A percentile compares a stretch with the other conserved stretches of the same genome.
Evolutionary conservation across 2,113 vertebrate genomes (phyloP).

Genomic region (Bubo scandiacus): DNA sequence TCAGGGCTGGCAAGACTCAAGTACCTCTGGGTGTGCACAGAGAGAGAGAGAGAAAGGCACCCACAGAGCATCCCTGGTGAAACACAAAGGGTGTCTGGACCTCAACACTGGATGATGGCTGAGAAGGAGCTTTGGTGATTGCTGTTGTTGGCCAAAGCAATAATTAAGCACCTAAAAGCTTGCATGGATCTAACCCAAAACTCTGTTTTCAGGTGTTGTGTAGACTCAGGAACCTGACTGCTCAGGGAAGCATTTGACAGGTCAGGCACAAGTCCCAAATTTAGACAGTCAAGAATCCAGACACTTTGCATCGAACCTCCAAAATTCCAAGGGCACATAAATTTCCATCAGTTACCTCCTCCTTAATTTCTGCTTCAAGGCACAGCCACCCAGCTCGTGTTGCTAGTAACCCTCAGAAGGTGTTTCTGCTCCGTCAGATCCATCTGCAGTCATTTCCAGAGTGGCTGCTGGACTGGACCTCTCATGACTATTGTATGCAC

Average conservation of each 20-base stretch:
- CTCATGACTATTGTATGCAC: not conserved
- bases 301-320: not conserved
- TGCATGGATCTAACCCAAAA: not conserved
- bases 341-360: not conserved
- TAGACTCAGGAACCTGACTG: not conserved
- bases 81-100: not conserved
- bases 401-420: not conserved
- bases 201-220: not conserved
- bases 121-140: not conserved
- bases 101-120: fast-evolving
- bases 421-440: not conserved
- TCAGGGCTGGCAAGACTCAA: not conserved
- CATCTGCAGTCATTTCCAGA: not conserved
- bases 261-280: not conserved
- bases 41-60: not conserved
- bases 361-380: not conserved
- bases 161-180: not conserved
- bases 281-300: not conserved
- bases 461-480: not conserved
- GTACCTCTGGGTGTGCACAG: not conserved
- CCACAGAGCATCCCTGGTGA: not conserved
- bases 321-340: not conserved
- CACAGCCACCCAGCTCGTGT: not conserved
- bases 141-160: not conserved
- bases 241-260: not conserved